Conservation (phyloP, 1,140 invertebrate genomes). For the Melanaphis sacchari region DNA sequence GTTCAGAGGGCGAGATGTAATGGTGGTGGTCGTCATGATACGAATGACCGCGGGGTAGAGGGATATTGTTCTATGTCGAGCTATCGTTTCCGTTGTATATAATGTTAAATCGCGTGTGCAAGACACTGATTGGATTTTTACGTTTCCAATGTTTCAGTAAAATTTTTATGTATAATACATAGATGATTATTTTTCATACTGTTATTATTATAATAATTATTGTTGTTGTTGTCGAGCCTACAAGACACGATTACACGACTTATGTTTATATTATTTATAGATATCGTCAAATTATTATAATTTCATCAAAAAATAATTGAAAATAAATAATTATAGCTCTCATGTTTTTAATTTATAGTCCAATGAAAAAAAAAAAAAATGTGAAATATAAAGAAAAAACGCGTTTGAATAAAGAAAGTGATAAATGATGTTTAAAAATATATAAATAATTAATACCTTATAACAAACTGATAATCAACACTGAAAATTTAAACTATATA, state of each 20-base stretch:
- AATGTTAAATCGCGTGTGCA: neutral
- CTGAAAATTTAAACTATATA: too few relatives aligned
- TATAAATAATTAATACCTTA: too few relatives aligned
- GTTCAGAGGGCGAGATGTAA: neutral
- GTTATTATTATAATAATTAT: neutral
- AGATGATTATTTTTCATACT: neutral
- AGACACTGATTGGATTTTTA: slow-evolving; percentile 14
- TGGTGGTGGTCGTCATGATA: neutral
- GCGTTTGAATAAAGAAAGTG: neutral
- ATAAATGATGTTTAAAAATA: too few relatives aligned
- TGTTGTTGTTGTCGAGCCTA: neutral
- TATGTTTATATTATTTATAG: neutral
- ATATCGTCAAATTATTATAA: neutral
- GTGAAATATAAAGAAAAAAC: neutral
- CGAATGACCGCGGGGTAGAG: neutral
- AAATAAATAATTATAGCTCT: neutral
- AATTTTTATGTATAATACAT: neutral
- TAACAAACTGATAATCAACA: too few relatives aligned
- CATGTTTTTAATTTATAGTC: neutral
- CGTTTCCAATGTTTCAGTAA: neutral
- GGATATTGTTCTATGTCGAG: neutral
- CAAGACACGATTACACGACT: neutral
- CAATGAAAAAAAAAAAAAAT: neutral
- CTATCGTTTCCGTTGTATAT: neutral
- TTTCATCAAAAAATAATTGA: neutral